These are phyloP conservation scores for Matsumyia berberina DNA, from an alignment of 2,888 invertebrate species.

Conservation along the genomic window DNA sequence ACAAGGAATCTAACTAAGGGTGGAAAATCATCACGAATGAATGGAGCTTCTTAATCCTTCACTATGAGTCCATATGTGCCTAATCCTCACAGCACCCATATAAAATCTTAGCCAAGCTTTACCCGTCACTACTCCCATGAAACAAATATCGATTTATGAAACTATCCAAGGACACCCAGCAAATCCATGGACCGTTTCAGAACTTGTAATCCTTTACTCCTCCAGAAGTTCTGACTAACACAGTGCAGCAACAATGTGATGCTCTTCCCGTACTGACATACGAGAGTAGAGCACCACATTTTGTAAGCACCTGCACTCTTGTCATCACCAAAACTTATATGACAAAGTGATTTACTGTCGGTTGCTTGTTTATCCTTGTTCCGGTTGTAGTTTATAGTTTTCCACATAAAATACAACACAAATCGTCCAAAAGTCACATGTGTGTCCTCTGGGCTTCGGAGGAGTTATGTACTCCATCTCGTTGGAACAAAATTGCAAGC, in stretches of 20 bases:
- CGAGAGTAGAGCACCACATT: not conserved
- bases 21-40: too few relatives aligned
- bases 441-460: not conserved
- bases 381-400: slow-evolving; percentile 13
- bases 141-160: not conserved
- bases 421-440: slow-evolving; percentile 12
- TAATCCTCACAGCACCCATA: too few relatives aligned
- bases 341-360: slow-evolving; percentile 11
- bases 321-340: slow-evolving; percentile 13
- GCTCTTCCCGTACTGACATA: too few relatives aligned
- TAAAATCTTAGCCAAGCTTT: too few relatives aligned
- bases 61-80: too few relatives aligned
- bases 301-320: not conserved
- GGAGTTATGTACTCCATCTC: not conserved
- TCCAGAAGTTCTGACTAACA: not conserved
- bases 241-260: not conserved
- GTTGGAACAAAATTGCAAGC: slow-evolving; percentile 6
- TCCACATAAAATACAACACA: slow-evolving; percentile 22
- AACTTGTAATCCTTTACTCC: not conserved
- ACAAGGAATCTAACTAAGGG: too few relatives aligned
- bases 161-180: not conserved
- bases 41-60: too few relatives aligned
- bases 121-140: not conserved
- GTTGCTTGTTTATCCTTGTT: slow-evolving; percentile 1
- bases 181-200: not conserved